Percentiles rank a stretch among this genome's conserved stretches.
phyloP scores from a whole-genome alignment of 2,797 vertebrate species.

The Etheostoma perlongum region DNA sequence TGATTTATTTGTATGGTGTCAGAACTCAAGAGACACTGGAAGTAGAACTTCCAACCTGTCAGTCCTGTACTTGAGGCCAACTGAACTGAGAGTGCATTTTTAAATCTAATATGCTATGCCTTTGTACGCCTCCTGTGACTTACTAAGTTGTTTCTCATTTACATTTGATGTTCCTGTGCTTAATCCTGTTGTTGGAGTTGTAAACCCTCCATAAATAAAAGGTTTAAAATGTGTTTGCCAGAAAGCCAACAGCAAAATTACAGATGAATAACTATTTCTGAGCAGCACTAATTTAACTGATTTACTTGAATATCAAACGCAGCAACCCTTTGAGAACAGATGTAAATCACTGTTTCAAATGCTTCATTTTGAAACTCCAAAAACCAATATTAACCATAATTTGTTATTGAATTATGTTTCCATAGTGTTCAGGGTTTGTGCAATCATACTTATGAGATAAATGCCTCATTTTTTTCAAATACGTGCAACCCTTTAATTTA shows the following conservation, averaged over 20 bases:
- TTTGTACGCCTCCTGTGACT: conserved; percentile 19
- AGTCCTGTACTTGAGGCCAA: conserved; percentile 23
- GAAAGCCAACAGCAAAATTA: conserved; percentile 17
- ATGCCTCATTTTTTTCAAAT: neutral
- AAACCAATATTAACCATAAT: conserved; percentile 13
- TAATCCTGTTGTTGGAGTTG: conserved; percentile 25
- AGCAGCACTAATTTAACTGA: conserved; percentile 18
- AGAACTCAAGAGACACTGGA: conserved; percentile 39
- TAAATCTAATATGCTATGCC: conserved; percentile 27
- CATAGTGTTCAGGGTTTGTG: neutral
- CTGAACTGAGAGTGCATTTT: conserved; percentile 37
- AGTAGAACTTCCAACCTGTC: conserved; percentile 39
- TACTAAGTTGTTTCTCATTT: conserved; percentile 36
- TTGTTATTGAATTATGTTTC: conserved; percentile 10
- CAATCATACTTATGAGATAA: neutral
- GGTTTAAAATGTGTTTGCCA: conserved; percentile 24
- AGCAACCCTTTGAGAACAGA: conserved; percentile 20
- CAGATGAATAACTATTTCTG: conserved; percentile 39
- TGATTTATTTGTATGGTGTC: too few species aligned
- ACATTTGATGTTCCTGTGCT: conserved; percentile 16
- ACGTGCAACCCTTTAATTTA: neutral
- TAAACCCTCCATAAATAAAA: conserved; percentile 2
- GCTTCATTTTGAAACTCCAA: conserved; percentile 24
- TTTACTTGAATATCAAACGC: conserved; percentile 42
- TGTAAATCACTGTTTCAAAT: conserved; percentile 27